A percentile compares a stretch with the other conserved stretches of the same genome.
phyloP scores from a whole-genome alignment of 2,888 invertebrate genomes.

The Xylota segnis region DNA sequence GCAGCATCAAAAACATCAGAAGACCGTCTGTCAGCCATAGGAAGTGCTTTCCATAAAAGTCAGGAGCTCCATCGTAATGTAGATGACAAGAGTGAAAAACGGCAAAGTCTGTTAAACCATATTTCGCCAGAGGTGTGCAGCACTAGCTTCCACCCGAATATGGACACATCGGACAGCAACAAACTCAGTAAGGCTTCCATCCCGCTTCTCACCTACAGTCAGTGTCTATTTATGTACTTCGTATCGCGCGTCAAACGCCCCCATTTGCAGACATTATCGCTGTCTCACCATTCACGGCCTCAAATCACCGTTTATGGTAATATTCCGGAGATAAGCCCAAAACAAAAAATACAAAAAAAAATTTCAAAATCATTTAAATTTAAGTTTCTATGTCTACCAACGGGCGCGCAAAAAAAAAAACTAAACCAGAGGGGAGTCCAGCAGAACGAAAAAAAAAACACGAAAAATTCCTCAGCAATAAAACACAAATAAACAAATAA shows the following conservation, averaged over 20 bases:
- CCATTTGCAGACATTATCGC: neutral
- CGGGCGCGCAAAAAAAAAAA: conserved; percentile 17
- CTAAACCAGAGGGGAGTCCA: neutral
- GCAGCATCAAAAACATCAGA: too few species aligned
- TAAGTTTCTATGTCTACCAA: neutral
- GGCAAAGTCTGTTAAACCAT: too few species aligned
- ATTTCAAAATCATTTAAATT: conserved; percentile 17
- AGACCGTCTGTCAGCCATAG: too few species aligned
- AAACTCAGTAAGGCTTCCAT: neutral
- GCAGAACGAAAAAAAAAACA: conserved; percentile 25
- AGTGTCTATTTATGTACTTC: neutral
- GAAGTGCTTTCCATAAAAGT: too few species aligned
- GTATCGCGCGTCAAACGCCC: neutral
- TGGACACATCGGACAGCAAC: too few species aligned
- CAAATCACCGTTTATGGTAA: conserved; percentile 11
- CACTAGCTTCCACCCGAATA: too few species aligned
- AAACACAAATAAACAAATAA: conserved; percentile 73
- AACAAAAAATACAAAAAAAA: conserved; percentile 11
- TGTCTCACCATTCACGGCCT: conserved; percentile 15
- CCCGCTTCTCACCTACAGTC: neutral
- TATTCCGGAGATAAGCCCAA: conserved; percentile 8
- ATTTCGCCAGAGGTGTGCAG: too few species aligned
- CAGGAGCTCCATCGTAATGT: too few species aligned
- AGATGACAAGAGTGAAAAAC: too few species aligned
- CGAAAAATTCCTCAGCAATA: conserved; percentile 61